Evolutionary conservation across 2,888 invertebrate species (phyloP).

Genomic region (Eretmocerus hayati): DNA sequence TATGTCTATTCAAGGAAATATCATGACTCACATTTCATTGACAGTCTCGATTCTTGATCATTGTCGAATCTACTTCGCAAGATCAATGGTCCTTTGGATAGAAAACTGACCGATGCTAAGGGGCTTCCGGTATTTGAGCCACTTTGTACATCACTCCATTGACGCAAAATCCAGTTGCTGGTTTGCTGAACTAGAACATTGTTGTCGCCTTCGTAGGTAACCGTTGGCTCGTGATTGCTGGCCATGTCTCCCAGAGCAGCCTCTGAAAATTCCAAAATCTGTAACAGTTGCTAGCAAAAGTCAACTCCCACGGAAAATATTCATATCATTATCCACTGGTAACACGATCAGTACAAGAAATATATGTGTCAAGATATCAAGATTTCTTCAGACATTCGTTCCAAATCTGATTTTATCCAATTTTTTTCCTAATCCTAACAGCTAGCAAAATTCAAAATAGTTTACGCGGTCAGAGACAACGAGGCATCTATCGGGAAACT

Average conservation of each 20-base stretch:
- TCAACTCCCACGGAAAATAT: too few relatives aligned
- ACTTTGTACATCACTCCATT: slow-evolving; percentile 51
- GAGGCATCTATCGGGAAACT: too few relatives aligned
- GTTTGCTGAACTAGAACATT: slow-evolving; percentile 86
- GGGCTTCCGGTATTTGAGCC: slow-evolving; percentile 57
- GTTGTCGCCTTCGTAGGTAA: slow-evolving; percentile 92
- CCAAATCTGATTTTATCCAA: too few relatives aligned
- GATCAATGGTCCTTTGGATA: slow-evolving; percentile 52
- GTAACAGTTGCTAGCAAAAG: too few relatives aligned
- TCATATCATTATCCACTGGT: too few relatives aligned
- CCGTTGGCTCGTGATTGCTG: slow-evolving; percentile 80
- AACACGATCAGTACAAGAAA: too few relatives aligned
- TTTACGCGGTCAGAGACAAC: too few relatives aligned
- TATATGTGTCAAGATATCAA: too few relatives aligned
- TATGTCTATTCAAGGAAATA: background rate
- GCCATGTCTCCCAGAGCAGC: slow-evolving; percentile 78
- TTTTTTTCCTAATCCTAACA: too few relatives aligned
- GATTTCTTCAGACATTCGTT: too few relatives aligned
- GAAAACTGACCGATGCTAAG: slow-evolving; percentile 63
- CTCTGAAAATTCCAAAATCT: slow-evolving; percentile 45
- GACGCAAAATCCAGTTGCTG: slow-evolving; percentile 76
- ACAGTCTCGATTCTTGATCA: slow-evolving; percentile 15
- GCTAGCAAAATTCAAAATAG: too few relatives aligned
- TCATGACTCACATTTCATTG: slow-evolving; percentile 41
- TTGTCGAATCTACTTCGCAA: slow-evolving; percentile 44